Conservation (phyloP, 2,888 invertebrate genomes). For the Limenitis camilla region DNA sequence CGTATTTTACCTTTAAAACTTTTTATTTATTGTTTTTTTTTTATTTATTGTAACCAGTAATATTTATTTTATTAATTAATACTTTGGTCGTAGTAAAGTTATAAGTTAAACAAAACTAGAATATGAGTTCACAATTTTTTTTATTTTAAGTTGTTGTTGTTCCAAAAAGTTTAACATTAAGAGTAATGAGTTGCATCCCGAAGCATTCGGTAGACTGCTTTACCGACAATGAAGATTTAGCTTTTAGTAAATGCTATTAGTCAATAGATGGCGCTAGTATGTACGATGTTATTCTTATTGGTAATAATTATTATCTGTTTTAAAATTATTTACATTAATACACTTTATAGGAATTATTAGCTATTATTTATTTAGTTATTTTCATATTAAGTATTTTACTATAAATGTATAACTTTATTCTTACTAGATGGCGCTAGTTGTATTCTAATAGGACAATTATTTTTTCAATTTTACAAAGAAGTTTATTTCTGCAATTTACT, state of each 20-base stretch:
- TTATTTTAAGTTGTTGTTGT: too few species aligned
- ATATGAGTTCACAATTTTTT: too few species aligned
- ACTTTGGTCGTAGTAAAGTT: too few species aligned
- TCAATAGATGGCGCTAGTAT: slow-evolving; percentile 42
- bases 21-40: too few species aligned
- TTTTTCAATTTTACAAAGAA: background rate
- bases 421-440: slow-evolving; percentile 12
- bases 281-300: background rate
- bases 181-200: slow-evolving; percentile 28
- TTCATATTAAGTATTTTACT: background rate
- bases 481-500: background rate
- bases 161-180: background rate
- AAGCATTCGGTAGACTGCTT: slow-evolving; percentile 42
- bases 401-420: background rate
- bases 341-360: background rate
- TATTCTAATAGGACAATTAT: slow-evolving; percentile 16
- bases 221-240: slow-evolving; percentile 27
- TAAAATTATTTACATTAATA: background rate
- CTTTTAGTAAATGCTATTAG: slow-evolving; percentile 34
- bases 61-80: too few species aligned
- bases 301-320: background rate
- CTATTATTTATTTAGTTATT: background rate
- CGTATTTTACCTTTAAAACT: too few species aligned
- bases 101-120: too few species aligned
- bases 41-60: too few species aligned